phyloP scores from a whole-genome alignment of 2,888 invertebrate genomes.

The Aquatica leii region DNA sequence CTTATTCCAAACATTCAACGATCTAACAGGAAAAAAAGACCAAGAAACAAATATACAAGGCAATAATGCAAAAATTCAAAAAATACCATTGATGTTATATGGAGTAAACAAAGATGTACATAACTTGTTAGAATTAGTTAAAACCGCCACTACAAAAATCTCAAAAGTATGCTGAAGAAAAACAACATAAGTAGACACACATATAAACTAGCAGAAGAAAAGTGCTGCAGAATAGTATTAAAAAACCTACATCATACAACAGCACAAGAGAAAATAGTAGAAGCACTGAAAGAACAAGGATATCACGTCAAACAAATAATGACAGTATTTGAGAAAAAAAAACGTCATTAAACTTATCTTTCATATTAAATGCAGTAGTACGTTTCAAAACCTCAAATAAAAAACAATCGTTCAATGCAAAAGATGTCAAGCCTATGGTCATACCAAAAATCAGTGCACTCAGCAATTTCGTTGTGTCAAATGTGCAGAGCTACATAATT shows the following conservation, averaged over 20 bases:
- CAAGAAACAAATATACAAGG: neutral
- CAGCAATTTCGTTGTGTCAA: constrained; percentile 16
- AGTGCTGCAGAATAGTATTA: constrained; percentile 12
- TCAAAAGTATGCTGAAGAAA: constrained; percentile 6
- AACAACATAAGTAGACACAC: constrained; percentile 12
- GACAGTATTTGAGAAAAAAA: constrained; percentile 11
- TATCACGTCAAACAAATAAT: constrained; percentile 16
- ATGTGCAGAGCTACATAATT: constrained; percentile 5
- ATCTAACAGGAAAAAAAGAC: neutral
- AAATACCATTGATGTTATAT: constrained; percentile 19
- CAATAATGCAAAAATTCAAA: neutral
- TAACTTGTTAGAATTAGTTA: constrained; percentile 13
- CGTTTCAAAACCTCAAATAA: constrained; percentile 18
- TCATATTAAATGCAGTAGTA: constrained; percentile 15
- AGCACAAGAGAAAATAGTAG: constrained; percentile 12
- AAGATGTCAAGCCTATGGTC: constrained; percentile 13
- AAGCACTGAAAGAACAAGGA: constrained; percentile 18
- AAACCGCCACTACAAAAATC: constrained; percentile 20
- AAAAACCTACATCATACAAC: constrained; percentile 12
- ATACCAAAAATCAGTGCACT: constrained; percentile 3
- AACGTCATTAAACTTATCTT: constrained; percentile 1
- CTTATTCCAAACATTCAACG: neutral
- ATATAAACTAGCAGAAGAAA: constrained; percentile 9
- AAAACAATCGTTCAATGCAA: constrained; percentile 14
- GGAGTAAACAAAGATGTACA: constrained; percentile 16